Evolutionary conservation across 2,888 invertebrate genomes (phyloP), one percentile per base, ranked within the genome.

Genomic region (Plagodis dolabraria): DNA sequence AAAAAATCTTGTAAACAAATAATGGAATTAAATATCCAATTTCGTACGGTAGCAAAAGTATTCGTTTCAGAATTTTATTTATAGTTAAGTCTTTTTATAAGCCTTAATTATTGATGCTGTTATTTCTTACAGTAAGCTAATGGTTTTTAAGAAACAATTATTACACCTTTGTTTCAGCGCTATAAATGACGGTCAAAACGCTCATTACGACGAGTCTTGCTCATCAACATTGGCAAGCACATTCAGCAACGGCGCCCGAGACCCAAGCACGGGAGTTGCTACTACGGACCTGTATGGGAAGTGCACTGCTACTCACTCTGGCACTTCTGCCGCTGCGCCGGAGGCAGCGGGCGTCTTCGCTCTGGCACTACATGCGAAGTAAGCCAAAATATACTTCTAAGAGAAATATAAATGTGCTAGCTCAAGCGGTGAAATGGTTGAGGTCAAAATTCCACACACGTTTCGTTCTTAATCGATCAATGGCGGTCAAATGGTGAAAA

Each of bases 321-420:
- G 99, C 46, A 99, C 99, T 0, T 99, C 99, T 5, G 99, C 99
- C 0, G 99, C 99, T 0, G 99, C 99, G 7, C 99, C 99, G 0
- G 99, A 99, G 89, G 99, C 99, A 6, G 99, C 99, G 8, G 99
- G 99, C 7, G 99, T 99, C 9, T 99, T 99, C 86, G 99, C 99
- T 2, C 92, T 99, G 56, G 99, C 99, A 5, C 93, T 99, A 55
- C 99, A 99, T 92, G 99, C 99, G 55, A 99, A 99, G 99, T 99
- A 93, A 96, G 49, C 6, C 6, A n/a, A 36, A 4, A 10, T 42
- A 42, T 10, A 2, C n/a, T 49, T 47, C 9, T 5, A 10, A 2
- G 22, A 22, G 22, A 22, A n/a, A n/a, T n/a, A n/a, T n/a, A n/a
- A n/a, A 22, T 22, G 22, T 22, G 2, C 22, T 22, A 22, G 22